Evolutionary conservation across 2,888 invertebrate species (phyloP), one percentile per base, ranked within the genome.

Genomic region (Lacanobia wlatinum): DNA sequence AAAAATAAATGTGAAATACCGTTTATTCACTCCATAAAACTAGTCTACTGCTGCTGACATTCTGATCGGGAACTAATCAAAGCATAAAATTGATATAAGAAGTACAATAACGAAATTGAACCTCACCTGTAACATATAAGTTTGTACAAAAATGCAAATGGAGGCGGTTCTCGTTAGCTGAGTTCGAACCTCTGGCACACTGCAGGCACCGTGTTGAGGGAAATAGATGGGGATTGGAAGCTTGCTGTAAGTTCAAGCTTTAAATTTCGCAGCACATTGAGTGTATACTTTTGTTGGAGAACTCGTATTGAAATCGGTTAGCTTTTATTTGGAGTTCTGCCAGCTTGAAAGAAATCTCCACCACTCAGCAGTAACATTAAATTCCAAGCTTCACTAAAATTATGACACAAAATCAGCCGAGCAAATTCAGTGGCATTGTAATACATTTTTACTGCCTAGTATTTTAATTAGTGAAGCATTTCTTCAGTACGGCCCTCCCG

Each of bases 81-180:
- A 28, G 28, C 28, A 28, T 28, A 28, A 28, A 28, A 28, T 28
- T 28, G 28, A 28, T 28, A 4, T n/a, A n/a, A n/a, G n/a, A n/a
- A n/a, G n/a, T 28, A 28, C 28, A 3, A 28, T 2, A 28, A 28
- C 28, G 28, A 28, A 28, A 28, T 28, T 2, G 28, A 28, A 28
- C 28, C 28, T 28, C 28, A 28, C 28, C 28, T 28, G 65, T 52
- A 50, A 14, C 55, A n/a, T 23, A 38, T 62, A 65, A 70, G 28
- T 28, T 28, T 28, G 56, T 60, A 73, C 46, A 81, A 82, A 78
- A 84, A 83, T 83, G 78, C 69, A 85, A 83, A 84, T n/a, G n/a
- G n/a, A n/a, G n/a, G n/a, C n/a, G n/a, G 63, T 72, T 60, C 65
- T 77, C 68, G 72, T 77, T 74, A 84, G 73, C 60, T 46, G 52